Evolutionary conservation across 2,888 invertebrate genomes (phyloP), one percentile per base, ranked within the genome.

Genomic region (Xylota sylvarum): DNA sequence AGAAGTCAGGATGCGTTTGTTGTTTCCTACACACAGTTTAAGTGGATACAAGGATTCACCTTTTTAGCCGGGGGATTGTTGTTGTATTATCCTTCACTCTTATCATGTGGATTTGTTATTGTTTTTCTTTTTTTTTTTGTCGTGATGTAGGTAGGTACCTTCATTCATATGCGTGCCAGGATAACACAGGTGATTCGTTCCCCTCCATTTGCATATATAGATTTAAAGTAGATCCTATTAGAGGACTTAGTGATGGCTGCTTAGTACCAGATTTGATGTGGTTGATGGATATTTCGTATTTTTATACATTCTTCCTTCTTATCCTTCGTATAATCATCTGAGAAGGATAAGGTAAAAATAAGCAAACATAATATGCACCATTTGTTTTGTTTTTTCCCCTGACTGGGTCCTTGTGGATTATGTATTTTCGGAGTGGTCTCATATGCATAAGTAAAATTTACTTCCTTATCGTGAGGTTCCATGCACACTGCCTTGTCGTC

Each of bases 401-500:
- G 27, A 46, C 43, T 48, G 35, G 46, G 56, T 58, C 60, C 48
- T 60, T 43, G 60, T 10, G 60, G 58, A 60, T 65, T 65, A 48
- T 48, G 23, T 62, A 43, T 55, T 35, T 48, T 46, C 17, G 30
- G 35, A 35, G 43, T 46, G 70, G 70, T 55, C 60, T 83, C 67
- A 83, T 83, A 83, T 83, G 83, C 81, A 85, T 85, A 85, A 80
- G 85, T 65, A 55, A 76, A 85, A 81, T 85, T 76, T 70, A 85
- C 76, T 70, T 85, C 32, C 85, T 85, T 85, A 85, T 85, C 85
- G 76, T 65, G 30, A 60, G 52, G 60, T 70, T 85, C 70, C 85
- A 85, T 83, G 72, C 78, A n/a, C 40, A 10, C 30, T 23, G 3
- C 37, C 46, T 1, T 12, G 43, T 5, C 37, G 69, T 35, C 74